Conservation (phyloP, 2,113 vertebrate genomes). For the Sminthopsis crassicaudata region DNA sequence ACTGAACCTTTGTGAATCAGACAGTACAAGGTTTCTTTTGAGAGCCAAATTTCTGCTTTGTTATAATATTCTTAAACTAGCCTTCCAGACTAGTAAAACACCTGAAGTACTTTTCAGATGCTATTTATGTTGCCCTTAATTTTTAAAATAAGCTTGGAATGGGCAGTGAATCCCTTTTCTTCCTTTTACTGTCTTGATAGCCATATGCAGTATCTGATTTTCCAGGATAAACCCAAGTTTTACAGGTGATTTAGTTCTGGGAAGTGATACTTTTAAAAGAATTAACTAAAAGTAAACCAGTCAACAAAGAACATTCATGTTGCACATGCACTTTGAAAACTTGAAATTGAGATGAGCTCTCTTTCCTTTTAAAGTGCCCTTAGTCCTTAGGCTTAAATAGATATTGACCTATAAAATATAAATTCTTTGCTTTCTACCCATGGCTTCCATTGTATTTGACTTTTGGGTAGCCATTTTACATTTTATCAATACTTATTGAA, state of each 20-base stretch:
- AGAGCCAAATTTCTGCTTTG: constrained; percentile 16
- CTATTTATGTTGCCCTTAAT: background rate
- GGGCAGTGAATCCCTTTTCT: constrained; percentile 32
- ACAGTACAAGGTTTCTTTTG: constrained; percentile 81
- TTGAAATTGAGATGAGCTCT: background rate
- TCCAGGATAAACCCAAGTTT: constrained; percentile 83
- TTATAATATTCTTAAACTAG: background rate
- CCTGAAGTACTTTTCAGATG: constrained; percentile 49
- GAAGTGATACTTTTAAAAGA: background rate
- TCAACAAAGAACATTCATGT: background rate
- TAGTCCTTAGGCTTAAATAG: background rate
- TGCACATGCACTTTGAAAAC: background rate
- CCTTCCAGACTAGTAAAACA: constrained; percentile 39
- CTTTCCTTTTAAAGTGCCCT: background rate
- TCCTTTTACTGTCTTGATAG: constrained; percentile 82
- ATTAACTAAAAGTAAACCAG: background rate
- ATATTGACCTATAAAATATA: background rate
- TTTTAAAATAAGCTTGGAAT: constrained; percentile 42
- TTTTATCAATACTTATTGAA: background rate
- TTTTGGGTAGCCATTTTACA: background rate
- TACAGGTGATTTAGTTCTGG: constrained; percentile 47
- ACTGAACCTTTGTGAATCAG: constrained; percentile 76
- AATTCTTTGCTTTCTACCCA: background rate
- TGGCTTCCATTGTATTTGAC: background rate
- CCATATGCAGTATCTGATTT: constrained; percentile 84